Evolutionary conservation across 92 coral and sea anemone species (phyloP).

Genomic region (Bergia sp.): DNA sequence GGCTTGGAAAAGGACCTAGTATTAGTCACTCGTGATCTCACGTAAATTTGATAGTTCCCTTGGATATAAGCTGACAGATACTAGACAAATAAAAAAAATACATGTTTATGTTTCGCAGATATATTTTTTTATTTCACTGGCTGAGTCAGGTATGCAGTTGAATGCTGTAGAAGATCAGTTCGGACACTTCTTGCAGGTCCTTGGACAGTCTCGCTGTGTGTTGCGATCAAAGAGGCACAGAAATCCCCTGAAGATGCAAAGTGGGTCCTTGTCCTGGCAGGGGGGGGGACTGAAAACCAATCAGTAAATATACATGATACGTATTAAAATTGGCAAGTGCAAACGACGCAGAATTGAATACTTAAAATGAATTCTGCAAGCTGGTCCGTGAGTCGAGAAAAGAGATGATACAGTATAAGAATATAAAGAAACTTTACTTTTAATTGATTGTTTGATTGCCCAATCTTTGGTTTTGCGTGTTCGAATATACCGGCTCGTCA

Average conservation of each 20-base stretch:
- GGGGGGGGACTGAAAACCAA: background rate
- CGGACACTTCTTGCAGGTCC: conserved; percentile 19
- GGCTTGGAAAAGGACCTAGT: too few relatives aligned
- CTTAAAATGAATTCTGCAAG: background rate
- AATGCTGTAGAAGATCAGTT: background rate
- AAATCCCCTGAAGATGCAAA: conserved; percentile 4
- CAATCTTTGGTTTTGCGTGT: too few relatives aligned
- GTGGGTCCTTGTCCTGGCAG: conserved; percentile 11
- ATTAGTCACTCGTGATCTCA: too few relatives aligned
- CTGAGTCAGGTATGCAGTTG: background rate
- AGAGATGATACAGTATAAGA: too few relatives aligned
- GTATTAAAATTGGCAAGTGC: background rate
- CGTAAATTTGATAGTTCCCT: too few relatives aligned
- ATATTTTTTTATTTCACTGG: background rate
- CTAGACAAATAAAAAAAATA: too few relatives aligned
- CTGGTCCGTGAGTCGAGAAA: too few relatives aligned
- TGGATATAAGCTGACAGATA: too few relatives aligned
- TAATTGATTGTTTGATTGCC: too few relatives aligned
- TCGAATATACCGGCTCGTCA: too few relatives aligned
- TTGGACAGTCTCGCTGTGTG: conserved; percentile 9
- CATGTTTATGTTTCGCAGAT: background rate
- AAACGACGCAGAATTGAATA: background rate
- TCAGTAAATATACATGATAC: background rate
- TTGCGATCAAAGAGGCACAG: background rate
- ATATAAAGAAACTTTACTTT: too few relatives aligned